Base-by-base conservation (phyloP, 2,888 invertebrate species). In the Azorinus chamasolen region DNA sequence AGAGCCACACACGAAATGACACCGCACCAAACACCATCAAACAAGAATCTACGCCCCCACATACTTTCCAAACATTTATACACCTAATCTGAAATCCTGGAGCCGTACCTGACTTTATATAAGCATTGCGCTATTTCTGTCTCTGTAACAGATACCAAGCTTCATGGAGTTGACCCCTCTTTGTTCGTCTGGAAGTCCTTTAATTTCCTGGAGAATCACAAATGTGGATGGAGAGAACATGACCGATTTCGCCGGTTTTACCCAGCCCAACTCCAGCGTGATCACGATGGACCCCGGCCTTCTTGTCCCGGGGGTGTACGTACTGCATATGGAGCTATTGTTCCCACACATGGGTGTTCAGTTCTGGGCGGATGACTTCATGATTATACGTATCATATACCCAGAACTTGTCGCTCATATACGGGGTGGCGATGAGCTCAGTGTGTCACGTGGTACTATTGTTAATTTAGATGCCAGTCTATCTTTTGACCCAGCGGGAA, bases 381-480 rank as follows among this genome's bases (percentile, higher is more conserved):
- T 80, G 32, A 32, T 66, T 1, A 41, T 77, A 10, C 51, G 58
- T 16, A 37, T 80, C 18, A 46, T 63, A n/a, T 46, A 73, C 14
- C 80, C 80, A 16, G 80, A 80, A 43, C 46, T 80, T 2, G 69
- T 80, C 24, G 63, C 74, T 2, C 61, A 70, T 27, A 80, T 80
- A 16, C 16, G 37, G 20, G 80, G 80, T 32, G 80, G 80, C 2
- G 62, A 72, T 43, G 39, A 24, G 25, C 10, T 62, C 6, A 54
- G 45, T n/a, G 63, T 66, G 14, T 51, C 73, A 1, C 55, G 63
- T 25, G 80, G 80, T 6, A 45, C 41, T 16, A 48, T 51, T 37
- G 22, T 77, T 0, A 62, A 37, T n/a, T 46, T 80, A 10, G 61
- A 80, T 37, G 80, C 73, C 0, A 69, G 24, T 3, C 2, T 50